Percentiles rank a stretch among this genome's conserved stretches.
Evolutionary conservation across 2,888 invertebrate genomes (phyloP).

Genomic region (Balanococcus diminutus): DNA sequence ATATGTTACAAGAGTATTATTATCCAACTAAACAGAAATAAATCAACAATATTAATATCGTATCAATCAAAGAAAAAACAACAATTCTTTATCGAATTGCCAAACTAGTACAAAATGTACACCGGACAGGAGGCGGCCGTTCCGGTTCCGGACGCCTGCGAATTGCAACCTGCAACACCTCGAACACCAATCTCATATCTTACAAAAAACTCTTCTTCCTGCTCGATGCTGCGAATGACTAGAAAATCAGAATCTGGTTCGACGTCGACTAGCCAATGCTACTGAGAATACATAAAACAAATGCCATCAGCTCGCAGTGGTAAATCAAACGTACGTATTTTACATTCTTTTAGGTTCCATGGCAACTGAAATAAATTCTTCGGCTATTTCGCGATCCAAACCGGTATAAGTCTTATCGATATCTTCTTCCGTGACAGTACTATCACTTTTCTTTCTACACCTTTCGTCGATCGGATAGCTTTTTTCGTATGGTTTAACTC

Average conservation of each 20-base stretch:
- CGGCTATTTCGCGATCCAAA: conserved; percentile 62
- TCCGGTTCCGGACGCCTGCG: no score
- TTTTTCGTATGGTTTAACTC: conserved; percentile 20
- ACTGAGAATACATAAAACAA: neutral
- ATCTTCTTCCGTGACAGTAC: conserved; percentile 61
- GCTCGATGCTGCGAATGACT: neutral
- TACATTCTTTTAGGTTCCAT: conserved; percentile 60
- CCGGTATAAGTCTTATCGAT: conserved; percentile 62
- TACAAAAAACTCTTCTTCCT: neutral
- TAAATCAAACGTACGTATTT: neutral
- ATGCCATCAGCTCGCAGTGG: neutral
- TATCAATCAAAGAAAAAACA: neutral
- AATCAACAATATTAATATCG: neutral
- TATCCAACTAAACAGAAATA: neutral
- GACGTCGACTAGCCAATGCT: no score
- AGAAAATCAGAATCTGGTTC: neutral
- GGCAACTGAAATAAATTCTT: conserved; percentile 62
- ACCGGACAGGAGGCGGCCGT: no score
- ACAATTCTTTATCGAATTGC: no score
- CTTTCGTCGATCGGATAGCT: conserved; percentile 24
- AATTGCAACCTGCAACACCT: no score
- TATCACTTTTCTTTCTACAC: conserved; percentile 56
- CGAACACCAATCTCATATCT: no score
- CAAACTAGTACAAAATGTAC: no score
- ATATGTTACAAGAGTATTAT: neutral